phyloP scores from a whole-genome alignment of 2,113 vertebrate species.

The Egretta garzetta region DNA sequence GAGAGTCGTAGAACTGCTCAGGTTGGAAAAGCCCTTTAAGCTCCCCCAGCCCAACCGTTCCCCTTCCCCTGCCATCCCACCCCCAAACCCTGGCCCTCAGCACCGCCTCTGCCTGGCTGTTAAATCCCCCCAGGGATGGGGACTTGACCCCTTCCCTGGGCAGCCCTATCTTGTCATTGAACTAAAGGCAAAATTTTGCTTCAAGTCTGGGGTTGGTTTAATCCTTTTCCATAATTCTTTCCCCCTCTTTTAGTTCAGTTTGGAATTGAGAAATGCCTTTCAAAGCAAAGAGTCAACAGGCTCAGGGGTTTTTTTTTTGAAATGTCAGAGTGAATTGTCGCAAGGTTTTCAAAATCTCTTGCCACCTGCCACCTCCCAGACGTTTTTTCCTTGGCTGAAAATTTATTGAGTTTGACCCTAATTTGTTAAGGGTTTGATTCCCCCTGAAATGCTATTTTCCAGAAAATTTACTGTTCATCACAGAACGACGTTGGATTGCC shows the following conservation, averaged over 20 bases:
- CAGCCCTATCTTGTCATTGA: background rate
- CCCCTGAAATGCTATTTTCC: background rate
- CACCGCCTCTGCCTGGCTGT: too few relatives aligned
- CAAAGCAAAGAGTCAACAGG: background rate
- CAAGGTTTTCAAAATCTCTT: conserved; percentile 1
- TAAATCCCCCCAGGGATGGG: too few relatives aligned
- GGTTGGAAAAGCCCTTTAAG: too few relatives aligned
- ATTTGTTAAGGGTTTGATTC: background rate
- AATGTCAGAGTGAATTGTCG: background rate
- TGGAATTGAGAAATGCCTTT: background rate
- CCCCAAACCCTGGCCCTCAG: too few relatives aligned
- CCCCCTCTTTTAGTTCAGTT: background rate
- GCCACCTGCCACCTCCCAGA: background rate
- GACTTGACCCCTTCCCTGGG: too few relatives aligned
- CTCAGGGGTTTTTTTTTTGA: background rate
- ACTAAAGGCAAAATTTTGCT: background rate
- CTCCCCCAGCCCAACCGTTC: too few relatives aligned
- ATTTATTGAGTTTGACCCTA: background rate
- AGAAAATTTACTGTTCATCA: background rate
- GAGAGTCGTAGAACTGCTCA: too few relatives aligned
- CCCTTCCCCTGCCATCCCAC: too few relatives aligned
- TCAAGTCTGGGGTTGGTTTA: background rate
- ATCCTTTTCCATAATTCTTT: background rate
- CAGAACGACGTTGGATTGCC: background rate
- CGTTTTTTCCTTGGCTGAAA: background rate